These are phyloP conservation scores for Casuarius casuarius DNA, from an alignment of 2,113 vertebrate species.

Conservation along the genomic window DNA sequence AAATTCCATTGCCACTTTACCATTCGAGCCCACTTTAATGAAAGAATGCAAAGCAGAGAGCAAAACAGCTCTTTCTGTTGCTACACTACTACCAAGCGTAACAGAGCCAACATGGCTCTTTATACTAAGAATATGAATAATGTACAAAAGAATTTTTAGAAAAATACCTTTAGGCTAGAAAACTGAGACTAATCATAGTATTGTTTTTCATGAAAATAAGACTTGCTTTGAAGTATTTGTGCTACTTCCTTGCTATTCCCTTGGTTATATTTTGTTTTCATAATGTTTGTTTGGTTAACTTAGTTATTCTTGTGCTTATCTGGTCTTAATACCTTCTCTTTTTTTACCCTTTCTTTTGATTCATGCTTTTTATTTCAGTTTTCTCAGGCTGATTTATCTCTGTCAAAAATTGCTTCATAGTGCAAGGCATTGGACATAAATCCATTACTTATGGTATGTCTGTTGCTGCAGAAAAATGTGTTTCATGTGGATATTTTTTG, in stretches of 20 bases:
- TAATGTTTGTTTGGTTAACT: constrained; percentile 74
- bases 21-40: not conserved
- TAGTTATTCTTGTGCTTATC: constrained; percentile 60
- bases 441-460: constrained; percentile 7
- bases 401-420: constrained; percentile 40
- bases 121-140: constrained; percentile 72
- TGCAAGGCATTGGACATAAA: not conserved
- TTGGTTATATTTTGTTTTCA: constrained; percentile 75
- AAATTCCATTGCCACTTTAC: constrained; percentile 46
- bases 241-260: constrained; percentile 72
- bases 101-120: constrained; percentile 32
- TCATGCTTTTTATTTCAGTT: not conserved
- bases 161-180: constrained; percentile 73
- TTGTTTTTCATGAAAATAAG: constrained; percentile 72
- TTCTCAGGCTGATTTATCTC: constrained; percentile 64
- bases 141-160: constrained; percentile 66
- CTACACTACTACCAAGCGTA: constrained; percentile 35
- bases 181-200: constrained; percentile 64
- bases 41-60: constrained; percentile 52
- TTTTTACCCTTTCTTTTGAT: not conserved
- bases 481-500: not conserved
- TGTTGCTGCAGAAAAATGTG: constrained; percentile 17
- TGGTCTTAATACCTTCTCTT: constrained; percentile 43
- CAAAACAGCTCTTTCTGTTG: constrained; percentile 37
- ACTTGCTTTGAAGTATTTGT: constrained; percentile 74